phyloP scores from a whole-genome alignment of 2,888 invertebrate species.

The Octonoba sinensis region DNA sequence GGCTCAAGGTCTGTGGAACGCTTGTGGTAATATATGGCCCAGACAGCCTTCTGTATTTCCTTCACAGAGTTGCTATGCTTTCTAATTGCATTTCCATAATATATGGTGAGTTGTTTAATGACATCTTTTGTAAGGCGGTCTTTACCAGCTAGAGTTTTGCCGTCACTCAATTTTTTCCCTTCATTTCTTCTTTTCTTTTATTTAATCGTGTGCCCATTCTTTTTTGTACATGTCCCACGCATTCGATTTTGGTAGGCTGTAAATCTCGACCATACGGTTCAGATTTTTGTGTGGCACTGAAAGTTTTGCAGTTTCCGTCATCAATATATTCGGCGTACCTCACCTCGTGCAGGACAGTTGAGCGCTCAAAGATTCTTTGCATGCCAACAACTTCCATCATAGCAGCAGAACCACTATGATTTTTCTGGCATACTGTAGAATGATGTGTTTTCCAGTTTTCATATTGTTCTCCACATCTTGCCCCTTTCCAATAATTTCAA shows the following conservation, averaged over 20 bases:
- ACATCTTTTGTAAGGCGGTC: not conserved
- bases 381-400: constrained; percentile 15
- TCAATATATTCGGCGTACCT: constrained; percentile 1
- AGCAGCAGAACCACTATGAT: not conserved
- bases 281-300: not conserved
- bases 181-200: no score
- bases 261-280: not conserved
- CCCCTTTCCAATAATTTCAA: not conserved
- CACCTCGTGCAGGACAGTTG: not conserved
- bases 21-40: constrained; percentile 19
- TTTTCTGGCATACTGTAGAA: not conserved
- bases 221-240: not conserved
- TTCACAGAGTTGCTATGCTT: not conserved
- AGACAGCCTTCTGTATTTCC: constrained; percentile 3
- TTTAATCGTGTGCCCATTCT: no score
- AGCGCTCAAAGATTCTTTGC: not conserved
- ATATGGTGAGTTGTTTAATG: not conserved
- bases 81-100: constrained; percentile 12
- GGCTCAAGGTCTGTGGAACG: not conserved
- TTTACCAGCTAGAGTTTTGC: constrained; percentile 19
- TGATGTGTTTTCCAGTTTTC: not conserved
- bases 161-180: constrained; percentile 17
- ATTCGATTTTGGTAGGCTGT: constrained; percentile 4
- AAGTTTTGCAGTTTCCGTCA: not conserved
- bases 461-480: not conserved